Evolutionary conservation across 2,888 invertebrate genomes (phyloP).

Genomic region (Sthenelais limicola): DNA sequence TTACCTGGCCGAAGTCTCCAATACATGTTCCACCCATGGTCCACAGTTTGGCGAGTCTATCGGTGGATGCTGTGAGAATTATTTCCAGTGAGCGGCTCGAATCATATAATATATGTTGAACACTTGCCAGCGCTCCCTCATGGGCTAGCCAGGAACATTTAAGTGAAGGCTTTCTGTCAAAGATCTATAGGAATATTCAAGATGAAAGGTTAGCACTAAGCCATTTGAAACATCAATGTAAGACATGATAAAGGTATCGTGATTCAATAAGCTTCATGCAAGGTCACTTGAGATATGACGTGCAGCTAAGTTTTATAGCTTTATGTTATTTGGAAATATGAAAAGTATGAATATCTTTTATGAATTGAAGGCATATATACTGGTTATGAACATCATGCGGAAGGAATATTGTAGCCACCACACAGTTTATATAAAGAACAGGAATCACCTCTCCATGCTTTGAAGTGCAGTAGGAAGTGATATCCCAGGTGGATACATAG

Average conservation of each 20-base stretch:
- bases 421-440: conserved; percentile 52
- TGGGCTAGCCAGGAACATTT: conserved; percentile 65
- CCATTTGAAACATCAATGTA: too few species aligned
- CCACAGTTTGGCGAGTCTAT: conserved; percentile 69
- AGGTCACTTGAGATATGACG: too few species aligned
- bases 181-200: too few species aligned
- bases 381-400: too few species aligned
- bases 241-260: too few species aligned
- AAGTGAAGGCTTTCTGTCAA: conserved; percentile 60
- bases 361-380: too few species aligned
- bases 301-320: too few species aligned
- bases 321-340: too few species aligned
- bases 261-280: too few species aligned
- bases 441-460: conserved; percentile 47
- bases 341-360: too few species aligned
- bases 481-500: conserved; percentile 65
- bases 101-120: conserved; percentile 64
- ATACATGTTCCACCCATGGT: conserved; percentile 64
- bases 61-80: conserved; percentile 68
- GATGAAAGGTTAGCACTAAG: too few species aligned
- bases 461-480: conserved; percentile 63
- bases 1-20: conserved; percentile 70
- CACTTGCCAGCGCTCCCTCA: conserved; percentile 68
- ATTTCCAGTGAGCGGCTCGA: conserved; percentile 50
- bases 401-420: too few species aligned